Conservation (phyloP, 1,140 invertebrate genomes). For the Caenorhabditis tropicalis region DNA sequence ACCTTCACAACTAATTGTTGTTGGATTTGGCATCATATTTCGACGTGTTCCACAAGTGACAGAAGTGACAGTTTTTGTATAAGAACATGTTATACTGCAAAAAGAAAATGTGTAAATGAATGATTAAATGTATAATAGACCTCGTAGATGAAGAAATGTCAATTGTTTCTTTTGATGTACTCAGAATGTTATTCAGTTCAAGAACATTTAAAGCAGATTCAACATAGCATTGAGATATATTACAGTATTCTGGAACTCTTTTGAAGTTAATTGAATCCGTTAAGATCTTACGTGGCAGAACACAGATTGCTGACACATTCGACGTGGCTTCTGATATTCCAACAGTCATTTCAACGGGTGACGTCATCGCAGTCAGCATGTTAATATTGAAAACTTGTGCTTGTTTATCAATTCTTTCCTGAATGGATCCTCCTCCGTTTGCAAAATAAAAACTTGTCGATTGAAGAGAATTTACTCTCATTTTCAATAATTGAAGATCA, state of each 20-base stretch:
- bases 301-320: constrained; percentile 1
- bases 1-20: constrained; percentile 23
- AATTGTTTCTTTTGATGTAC: background rate
- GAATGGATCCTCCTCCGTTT: constrained; percentile 9
- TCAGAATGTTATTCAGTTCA: background rate
- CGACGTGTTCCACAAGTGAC: background rate
- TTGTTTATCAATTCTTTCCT: constrained; percentile 3
- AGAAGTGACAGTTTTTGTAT: background rate
- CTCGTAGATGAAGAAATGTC: background rate
- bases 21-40: constrained; percentile 27
- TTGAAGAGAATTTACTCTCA: background rate
- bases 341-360: constrained; percentile 15
- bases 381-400: background rate
- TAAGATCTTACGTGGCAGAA: background rate
- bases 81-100: constrained; percentile 10
- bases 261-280: background rate
- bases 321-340: background rate
- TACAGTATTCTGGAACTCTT: constrained; percentile 15
- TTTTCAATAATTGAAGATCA: background rate
- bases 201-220: background rate
- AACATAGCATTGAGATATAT: background rate
- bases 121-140: background rate
- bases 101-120: background rate
- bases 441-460: background rate
- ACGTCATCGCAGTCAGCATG: constrained; percentile 11